A percentile compares a stretch with the other conserved stretches of the same genome.
These are phyloP conservation scores for Whitmania pigra DNA, from an alignment of 1,140 invertebrate species.

Conservation along the genomic window DNA sequence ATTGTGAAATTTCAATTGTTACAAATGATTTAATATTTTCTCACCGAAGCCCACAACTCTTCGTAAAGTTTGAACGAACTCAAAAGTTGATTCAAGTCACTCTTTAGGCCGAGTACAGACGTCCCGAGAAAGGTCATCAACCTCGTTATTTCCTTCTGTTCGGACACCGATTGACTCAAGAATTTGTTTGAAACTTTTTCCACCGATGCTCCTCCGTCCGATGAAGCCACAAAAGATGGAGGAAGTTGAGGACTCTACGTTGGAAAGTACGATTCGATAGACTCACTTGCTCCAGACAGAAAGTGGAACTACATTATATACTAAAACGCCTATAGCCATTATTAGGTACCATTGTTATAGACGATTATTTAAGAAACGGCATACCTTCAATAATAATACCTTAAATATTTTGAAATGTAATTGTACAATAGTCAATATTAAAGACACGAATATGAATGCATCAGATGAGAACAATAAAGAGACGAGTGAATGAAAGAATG, in stretches of 20 bases:
- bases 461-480: too few relatives aligned
- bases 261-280: background rate
- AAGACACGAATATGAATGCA: too few relatives aligned
- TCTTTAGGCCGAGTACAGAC: constrained; percentile 39
- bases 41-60: constrained; percentile 41
- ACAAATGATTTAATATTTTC: background rate
- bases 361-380: too few relatives aligned
- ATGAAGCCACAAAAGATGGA: background rate
- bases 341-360: too few relatives aligned
- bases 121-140: constrained; percentile 41
- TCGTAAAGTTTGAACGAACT: constrained; percentile 37
- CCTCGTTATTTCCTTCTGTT: constrained; percentile 39
- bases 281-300: background rate
- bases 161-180: constrained; percentile 8
- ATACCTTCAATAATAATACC: too few relatives aligned
- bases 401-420: too few relatives aligned
- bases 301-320: too few relatives aligned
- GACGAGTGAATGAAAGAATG: too few relatives aligned
- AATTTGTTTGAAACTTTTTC: constrained; percentile 8
- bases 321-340: too few relatives aligned
- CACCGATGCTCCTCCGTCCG: background rate
- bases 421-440: too few relatives aligned
- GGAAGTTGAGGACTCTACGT: background rate
- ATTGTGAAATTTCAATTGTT: too few relatives aligned
- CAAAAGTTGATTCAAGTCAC: constrained; percentile 37